These are phyloP conservation scores for Platysternon megacephalum DNA, from an alignment of 2,113 vertebrate genomes.

Conservation along the genomic window DNA sequence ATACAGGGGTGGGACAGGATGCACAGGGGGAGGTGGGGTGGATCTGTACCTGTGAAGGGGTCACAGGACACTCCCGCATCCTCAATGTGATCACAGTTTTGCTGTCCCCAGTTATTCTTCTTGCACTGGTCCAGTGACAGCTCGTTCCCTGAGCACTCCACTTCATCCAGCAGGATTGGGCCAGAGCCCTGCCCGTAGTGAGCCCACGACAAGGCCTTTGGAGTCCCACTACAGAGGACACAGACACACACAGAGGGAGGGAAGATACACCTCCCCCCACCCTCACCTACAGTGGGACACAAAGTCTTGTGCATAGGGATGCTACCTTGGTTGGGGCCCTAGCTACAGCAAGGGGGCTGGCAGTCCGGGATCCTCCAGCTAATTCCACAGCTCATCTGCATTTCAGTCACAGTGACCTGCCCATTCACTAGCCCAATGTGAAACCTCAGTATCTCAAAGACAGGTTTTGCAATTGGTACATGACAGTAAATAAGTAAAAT, in stretches of 20 bases:
- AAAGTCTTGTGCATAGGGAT: neutral
- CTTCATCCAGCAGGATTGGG: conserved; percentile 90
- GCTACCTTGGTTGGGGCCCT: neutral
- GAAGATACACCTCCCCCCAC: conserved; percentile 13
- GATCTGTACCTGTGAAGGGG: conserved; percentile 71
- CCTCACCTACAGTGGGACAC: neutral
- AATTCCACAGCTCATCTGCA: neutral
- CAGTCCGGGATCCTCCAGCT: neutral
- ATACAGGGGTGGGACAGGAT: fast-evolving
- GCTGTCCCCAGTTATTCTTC: conserved; percentile 91
- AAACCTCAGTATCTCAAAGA: neutral
- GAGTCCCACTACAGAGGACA: conserved; percentile 80
- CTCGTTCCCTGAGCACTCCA: conserved; percentile 91
- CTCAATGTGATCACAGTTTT: conserved; percentile 95
- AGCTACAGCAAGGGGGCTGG: neutral
- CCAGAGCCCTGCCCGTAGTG: conserved; percentile 90
- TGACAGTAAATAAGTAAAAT: too few species aligned
- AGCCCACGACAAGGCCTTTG: conserved; percentile 91
- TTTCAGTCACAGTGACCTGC: neutral
- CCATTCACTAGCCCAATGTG: neutral
- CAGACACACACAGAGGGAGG: neutral
- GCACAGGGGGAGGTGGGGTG: neutral
- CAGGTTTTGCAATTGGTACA: too few species aligned
- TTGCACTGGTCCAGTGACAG: conserved; percentile 88
- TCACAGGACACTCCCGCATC: conserved; percentile 90